These are phyloP conservation scores for Trisateles emortualis DNA, from an alignment of 2,888 invertebrate genomes.

Conservation along the genomic window DNA sequence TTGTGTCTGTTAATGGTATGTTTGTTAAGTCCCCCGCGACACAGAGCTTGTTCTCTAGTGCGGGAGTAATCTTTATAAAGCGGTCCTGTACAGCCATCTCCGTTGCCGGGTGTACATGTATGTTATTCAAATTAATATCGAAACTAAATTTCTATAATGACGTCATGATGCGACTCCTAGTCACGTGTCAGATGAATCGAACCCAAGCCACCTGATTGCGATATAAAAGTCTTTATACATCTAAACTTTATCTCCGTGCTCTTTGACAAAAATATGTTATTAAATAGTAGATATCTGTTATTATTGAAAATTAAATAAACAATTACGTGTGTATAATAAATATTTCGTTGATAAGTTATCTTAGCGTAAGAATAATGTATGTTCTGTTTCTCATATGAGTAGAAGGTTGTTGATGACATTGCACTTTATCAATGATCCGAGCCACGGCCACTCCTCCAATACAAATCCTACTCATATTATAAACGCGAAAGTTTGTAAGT, in stretches of 20 bases:
- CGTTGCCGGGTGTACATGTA: too few species aligned
- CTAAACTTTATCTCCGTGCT: background rate
- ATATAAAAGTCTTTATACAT: background rate
- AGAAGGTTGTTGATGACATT: conserved; percentile 24
- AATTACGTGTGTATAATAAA: conserved; percentile 11
- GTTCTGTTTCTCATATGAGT: conserved; percentile 22
- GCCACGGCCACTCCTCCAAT: background rate
- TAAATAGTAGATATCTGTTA: background rate
- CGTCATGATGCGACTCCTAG: too few species aligned
- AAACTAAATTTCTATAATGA: too few species aligned
- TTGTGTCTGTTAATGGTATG: too few species aligned
- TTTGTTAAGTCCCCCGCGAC: too few species aligned
- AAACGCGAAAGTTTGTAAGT: too few species aligned
- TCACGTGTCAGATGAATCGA: background rate
- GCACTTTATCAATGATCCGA: conserved; percentile 26
- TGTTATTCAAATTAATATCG: too few species aligned
- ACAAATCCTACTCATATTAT: too few species aligned
- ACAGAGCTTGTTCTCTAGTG: too few species aligned
- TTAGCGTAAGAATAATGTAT: conserved; percentile 3
- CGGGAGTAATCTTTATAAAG: too few species aligned
- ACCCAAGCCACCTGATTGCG: background rate
- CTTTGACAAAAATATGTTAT: conserved; percentile 2
- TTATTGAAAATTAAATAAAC: conserved; percentile 2
- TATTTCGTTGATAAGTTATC: conserved; percentile 22
- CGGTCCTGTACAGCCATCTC: too few species aligned